Evolutionary conservation across 2,888 invertebrate genomes (phyloP), one percentile per base, ranked within the genome.

Genomic region (Enoplolaimus lenunculus): DNA sequence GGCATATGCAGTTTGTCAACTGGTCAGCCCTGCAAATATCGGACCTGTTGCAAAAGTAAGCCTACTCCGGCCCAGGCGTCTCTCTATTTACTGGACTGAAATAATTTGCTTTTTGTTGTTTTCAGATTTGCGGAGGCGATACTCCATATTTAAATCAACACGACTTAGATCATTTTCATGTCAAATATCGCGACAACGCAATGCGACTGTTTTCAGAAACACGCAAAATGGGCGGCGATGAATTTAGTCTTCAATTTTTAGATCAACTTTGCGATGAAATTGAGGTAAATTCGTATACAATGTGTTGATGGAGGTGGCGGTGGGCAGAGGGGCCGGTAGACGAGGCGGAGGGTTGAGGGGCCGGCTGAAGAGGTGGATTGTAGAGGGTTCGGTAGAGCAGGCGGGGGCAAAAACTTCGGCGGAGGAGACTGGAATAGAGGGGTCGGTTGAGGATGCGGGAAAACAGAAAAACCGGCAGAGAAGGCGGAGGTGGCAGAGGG

Each of bases 161-260:
- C 73, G 87, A 89, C 75, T 85, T 98, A 78, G 90, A 92, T 80
- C 84, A 86, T 0, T 92, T 95, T 82, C 95, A 98, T 83, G 80
- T 84, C 31, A 86, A 89, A 72, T 87, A 89, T 73, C 86, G 88
- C 74, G 89, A 90, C 77, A 88, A 89, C 82, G 89, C 93, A 59
- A 75, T 87, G 65, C 80, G 85, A 72, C 84, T 87, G 76, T 98
- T 98, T 84, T 86, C 87, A 76, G 85, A 87, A 74, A 91, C 92
- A 80, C 85, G 91, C 75, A 98, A 98, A 86, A 97, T 99, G 95
- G 98, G 98, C 34, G 97, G 97, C 34, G 89, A 91, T 71, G 93
- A 94, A 82, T 95, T 95, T 84, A 93, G 93, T 77, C 87, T 88
- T 81, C 86, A 26, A 67, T 67, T 7, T n/a, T 87, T 88, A 80